Conservation (phyloP, 1,140 invertebrate species). For the Magallana angulata region DNA sequence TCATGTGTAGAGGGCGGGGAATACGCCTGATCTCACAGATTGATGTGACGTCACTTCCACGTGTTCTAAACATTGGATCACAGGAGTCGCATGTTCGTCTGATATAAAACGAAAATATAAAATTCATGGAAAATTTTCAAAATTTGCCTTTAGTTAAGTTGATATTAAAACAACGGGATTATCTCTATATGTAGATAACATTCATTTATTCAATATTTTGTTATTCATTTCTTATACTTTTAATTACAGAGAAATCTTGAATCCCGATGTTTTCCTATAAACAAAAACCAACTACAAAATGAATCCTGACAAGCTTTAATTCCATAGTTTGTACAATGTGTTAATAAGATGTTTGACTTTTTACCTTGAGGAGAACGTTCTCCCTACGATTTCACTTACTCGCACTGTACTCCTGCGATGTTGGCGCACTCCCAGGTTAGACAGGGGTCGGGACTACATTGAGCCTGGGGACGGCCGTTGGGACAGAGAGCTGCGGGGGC, state of each 20-base stretch:
- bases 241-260: too few relatives aligned
- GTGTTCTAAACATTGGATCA: constrained; percentile 8
- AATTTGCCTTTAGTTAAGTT: too few relatives aligned
- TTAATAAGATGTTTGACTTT: too few relatives aligned
- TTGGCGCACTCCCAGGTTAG: not conserved
- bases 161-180: too few relatives aligned
- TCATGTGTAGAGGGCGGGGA: not conserved
- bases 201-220: too few relatives aligned
- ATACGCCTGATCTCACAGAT: not conserved
- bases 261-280: too few relatives aligned
- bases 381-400: not conserved
- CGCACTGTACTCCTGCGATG: not conserved
- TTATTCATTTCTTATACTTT: too few relatives aligned
- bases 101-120: not conserved
- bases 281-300: too few relatives aligned
- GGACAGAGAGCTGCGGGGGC: constrained; percentile 2
- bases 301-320: too few relatives aligned
- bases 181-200: too few relatives aligned
- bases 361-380: too few relatives aligned
- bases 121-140: not conserved
- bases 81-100: not conserved
- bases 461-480: not conserved
- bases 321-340: too few relatives aligned
- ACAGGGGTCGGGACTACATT: not conserved
- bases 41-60: constrained; percentile 26